These are phyloP conservation scores for Lysandra bellargus DNA, from an alignment of 2,888 invertebrate species.

Conservation along the genomic window DNA sequence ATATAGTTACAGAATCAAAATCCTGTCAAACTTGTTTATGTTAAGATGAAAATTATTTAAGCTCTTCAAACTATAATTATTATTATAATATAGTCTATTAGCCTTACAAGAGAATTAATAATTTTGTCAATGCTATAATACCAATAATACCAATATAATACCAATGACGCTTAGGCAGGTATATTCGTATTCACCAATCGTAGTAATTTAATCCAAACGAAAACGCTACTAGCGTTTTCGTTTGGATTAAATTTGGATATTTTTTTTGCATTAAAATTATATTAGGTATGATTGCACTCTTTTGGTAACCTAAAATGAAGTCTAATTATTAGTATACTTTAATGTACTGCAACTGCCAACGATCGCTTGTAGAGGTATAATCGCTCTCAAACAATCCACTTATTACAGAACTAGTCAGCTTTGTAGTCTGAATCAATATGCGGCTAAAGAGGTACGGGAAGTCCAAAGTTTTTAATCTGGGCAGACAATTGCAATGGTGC, in stretches of 20 bases:
- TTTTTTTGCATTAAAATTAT: too few species aligned
- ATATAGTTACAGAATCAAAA: background rate
- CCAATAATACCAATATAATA: too few species aligned
- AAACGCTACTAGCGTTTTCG: too few species aligned
- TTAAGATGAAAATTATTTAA: too few species aligned
- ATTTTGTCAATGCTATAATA: too few species aligned
- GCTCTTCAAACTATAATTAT: too few species aligned
- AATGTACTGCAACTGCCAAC: background rate
- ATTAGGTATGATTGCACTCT: background rate
- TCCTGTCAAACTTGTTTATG: background rate
- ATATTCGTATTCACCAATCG: too few species aligned
- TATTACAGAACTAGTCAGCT: constrained; percentile 24
- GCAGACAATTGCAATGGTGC: constrained; percentile 47
- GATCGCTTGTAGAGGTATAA: background rate
- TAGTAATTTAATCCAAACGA: too few species aligned
- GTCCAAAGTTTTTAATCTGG: constrained; percentile 45
- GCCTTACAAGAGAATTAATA: too few species aligned
- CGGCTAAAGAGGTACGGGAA: constrained; percentile 43
- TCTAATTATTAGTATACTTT: background rate
- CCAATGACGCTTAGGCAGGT: too few species aligned
- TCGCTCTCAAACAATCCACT: constrained; percentile 1
- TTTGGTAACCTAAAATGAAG: background rate
- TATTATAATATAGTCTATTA: too few species aligned
- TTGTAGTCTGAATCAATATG: constrained; percentile 32
- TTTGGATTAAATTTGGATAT: too few species aligned